A percentile compares a stretch with the other conserved stretches of the same genome.
phyloP scores from a whole-genome alignment of 2,888 invertebrate species.

The Sarcophaga carnaria region DNA sequence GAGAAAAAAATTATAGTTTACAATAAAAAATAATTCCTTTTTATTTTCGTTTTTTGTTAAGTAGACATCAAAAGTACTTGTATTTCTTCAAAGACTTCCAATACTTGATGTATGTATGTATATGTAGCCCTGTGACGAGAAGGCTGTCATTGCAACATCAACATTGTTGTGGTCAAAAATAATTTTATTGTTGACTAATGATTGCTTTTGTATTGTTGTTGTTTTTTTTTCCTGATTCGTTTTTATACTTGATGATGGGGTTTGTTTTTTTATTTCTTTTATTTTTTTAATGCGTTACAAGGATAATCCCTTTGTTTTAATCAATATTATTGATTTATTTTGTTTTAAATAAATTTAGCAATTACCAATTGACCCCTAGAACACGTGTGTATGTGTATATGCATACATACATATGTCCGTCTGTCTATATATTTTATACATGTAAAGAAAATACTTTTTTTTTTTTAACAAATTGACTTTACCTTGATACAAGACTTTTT shows the following conservation, averaged over 20 bases:
- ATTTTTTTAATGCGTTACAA: conserved; percentile 56
- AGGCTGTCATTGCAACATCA: conserved; percentile 20
- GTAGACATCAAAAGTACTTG: not conserved
- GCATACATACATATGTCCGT: not conserved
- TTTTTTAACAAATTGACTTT: conserved; percentile 65
- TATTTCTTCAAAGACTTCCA: not conserved
- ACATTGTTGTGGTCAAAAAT: conserved; percentile 50
- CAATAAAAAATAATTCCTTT: not conserved
- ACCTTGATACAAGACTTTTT: conserved; percentile 81
- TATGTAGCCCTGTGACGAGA: too few relatives aligned
- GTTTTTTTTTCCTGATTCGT: not conserved
- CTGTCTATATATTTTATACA: too few relatives aligned
- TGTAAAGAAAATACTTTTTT: not conserved
- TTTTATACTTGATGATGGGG: conserved; percentile 13
- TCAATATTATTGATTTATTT: conserved; percentile 67
- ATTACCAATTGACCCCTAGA: conserved; percentile 3
- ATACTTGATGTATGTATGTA: too few relatives aligned
- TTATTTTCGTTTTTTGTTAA: not conserved
- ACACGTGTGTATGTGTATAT: not conserved
- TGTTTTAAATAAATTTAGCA: conserved; percentile 36
- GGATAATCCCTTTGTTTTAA: conserved; percentile 60
- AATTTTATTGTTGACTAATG: not conserved
- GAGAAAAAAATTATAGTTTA: too few relatives aligned
- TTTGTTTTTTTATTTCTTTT: conserved; percentile 20
- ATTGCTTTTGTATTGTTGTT: conserved; percentile 3